These are phyloP conservation scores for Leptopilina clavipes DNA, from an alignment of 1,140 invertebrate genomes.

Conservation along the genomic window DNA sequence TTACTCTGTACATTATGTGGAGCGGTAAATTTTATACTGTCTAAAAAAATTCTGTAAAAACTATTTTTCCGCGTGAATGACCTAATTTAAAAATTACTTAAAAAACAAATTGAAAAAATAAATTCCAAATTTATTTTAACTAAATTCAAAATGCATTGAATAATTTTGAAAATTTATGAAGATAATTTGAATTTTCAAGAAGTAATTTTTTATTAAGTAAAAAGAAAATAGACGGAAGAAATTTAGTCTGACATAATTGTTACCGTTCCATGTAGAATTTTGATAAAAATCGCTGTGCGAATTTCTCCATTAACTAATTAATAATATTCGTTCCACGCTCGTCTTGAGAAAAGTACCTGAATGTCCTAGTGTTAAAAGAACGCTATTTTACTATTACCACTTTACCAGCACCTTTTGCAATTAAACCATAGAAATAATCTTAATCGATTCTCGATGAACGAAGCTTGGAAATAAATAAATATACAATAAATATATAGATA, in stretches of 20 bases:
- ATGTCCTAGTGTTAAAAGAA: constrained; percentile 55
- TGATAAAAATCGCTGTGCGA: constrained; percentile 41
- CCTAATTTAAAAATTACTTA: background rate
- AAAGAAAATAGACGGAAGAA: background rate
- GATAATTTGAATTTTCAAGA: too few relatives aligned
- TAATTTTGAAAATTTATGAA: too few relatives aligned
- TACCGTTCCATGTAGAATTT: constrained; percentile 45
- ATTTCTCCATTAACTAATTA: constrained; percentile 42
- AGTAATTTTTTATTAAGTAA: too few relatives aligned
- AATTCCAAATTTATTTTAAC: too few relatives aligned
- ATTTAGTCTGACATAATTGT: background rate
- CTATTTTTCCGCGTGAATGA: background rate
- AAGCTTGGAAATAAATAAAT: constrained; percentile 53
- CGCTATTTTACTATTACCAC: constrained; percentile 70
- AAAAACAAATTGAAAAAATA: too few relatives aligned
- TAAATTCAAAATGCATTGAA: too few relatives aligned
- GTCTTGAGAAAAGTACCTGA: constrained; percentile 65
- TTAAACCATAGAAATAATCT: constrained; percentile 58
- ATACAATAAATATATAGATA: constrained; percentile 47
- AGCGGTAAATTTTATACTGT: background rate
- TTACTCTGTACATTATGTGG: constrained; percentile 25
- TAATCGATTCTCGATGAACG: constrained; percentile 51
- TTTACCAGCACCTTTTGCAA: constrained; percentile 65
- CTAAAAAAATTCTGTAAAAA: background rate
- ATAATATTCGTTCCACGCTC: constrained; percentile 52